These are phyloP conservation scores for Chiloscyllium punctatum DNA, from an alignment of 2,797 vertebrate species.

Conservation along the genomic window DNA sequence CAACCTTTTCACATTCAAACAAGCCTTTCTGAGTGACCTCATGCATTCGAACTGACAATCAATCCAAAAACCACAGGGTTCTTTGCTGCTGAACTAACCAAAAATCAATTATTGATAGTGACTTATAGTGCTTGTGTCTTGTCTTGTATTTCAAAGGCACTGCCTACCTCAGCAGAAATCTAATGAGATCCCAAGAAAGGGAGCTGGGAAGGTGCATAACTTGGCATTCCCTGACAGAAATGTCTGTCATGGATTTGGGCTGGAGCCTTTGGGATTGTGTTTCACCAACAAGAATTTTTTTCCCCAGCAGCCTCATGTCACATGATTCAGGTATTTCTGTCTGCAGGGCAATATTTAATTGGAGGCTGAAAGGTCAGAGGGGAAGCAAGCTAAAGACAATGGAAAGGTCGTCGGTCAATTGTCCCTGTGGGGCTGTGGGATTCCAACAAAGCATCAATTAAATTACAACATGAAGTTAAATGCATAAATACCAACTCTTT, in stretches of 20 bases:
- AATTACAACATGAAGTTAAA: neutral
- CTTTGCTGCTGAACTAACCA: constrained; percentile 45
- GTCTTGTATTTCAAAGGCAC: constrained; percentile 46
- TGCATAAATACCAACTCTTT: neutral
- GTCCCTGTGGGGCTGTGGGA: constrained; percentile 40
- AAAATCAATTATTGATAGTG: constrained; percentile 55
- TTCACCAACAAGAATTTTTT: constrained; percentile 37
- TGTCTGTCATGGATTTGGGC: neutral
- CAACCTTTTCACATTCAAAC: constrained; percentile 43
- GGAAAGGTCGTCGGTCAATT: constrained; percentile 41
- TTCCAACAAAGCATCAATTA: neutral
- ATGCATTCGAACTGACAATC: constrained; percentile 54
- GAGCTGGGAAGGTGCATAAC: constrained; percentile 20
- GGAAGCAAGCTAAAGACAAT: constrained; percentile 42
- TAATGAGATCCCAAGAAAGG: constrained; percentile 39
- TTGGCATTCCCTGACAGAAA: neutral
- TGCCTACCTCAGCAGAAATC: constrained; percentile 47
- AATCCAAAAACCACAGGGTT: constrained; percentile 47
- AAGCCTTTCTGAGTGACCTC: constrained; percentile 49
- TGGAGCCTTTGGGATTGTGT: constrained; percentile 39
- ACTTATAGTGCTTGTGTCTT: constrained; percentile 44
- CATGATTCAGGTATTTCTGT: constrained; percentile 40
- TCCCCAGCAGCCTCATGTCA: constrained; percentile 39
- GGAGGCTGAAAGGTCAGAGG: constrained; percentile 38
- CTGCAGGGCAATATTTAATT: constrained; percentile 35